A percentile compares a stretch with the other conserved stretches of the same genome.
Evolutionary conservation across 2,888 invertebrate species (phyloP).

Genomic region (Agrochola circellaris): DNA sequence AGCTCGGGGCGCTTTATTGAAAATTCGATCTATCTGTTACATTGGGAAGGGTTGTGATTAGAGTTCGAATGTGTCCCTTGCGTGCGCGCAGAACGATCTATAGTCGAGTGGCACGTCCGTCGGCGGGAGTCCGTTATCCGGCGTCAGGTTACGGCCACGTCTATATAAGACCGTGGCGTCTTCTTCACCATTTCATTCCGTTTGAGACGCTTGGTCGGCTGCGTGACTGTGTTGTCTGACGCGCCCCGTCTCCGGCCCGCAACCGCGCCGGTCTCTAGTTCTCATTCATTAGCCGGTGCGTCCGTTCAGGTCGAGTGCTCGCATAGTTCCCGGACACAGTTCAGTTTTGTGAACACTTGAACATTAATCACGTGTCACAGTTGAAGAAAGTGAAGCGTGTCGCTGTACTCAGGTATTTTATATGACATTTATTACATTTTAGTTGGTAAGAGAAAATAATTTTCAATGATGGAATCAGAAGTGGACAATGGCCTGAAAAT

Average conservation of each 20-base stretch:
- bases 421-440: conserved; percentile 43
- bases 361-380: conserved; percentile 80
- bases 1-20: conserved; percentile 89
- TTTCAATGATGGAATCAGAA: not conserved
- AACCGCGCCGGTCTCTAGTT: conserved; percentile 77
- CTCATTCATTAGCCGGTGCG: conserved; percentile 71
- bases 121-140: conserved; percentile 88
- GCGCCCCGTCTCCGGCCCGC: conserved; percentile 76
- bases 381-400: conserved; percentile 77
- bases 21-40: conserved; percentile 89
- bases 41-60: conserved; percentile 77
- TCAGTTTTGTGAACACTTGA: conserved; percentile 85
- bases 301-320: conserved; percentile 83
- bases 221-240: conserved; percentile 78
- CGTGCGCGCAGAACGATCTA: conserved; percentile 76
- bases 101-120: conserved; percentile 76
- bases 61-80: conserved; percentile 75
- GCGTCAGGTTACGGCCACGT: conserved; percentile 90
- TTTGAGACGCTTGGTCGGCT: conserved; percentile 85
- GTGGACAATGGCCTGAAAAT: conserved; percentile 8
- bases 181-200: conserved; percentile 91
- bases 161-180: conserved; percentile 90
- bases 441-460: conserved; percentile 33
- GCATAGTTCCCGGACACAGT: conserved; percentile 81
- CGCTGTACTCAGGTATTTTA: conserved; percentile 75